These are phyloP conservation scores for Pristionchus japonicus DNA, from an alignment of 2,888 invertebrate genomes.

Conservation along the genomic window DNA sequence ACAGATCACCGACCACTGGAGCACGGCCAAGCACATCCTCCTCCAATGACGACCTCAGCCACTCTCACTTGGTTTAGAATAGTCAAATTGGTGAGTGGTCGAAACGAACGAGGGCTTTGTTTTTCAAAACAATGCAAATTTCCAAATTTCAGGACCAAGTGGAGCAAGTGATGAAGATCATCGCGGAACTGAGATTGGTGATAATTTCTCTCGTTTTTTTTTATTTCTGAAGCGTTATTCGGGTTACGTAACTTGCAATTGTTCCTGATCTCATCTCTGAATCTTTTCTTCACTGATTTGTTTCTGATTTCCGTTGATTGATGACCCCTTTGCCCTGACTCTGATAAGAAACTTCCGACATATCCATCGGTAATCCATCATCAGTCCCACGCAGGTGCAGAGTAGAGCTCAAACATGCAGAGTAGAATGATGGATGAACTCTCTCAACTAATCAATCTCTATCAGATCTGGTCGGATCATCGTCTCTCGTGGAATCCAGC, in stretches of 20 bases:
- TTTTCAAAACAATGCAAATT: too few species aligned
- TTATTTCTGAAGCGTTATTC: neutral
- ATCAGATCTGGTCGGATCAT: slow-evolving; percentile 39
- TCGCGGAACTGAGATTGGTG: slow-evolving; percentile 39
- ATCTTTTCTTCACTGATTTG: neutral
- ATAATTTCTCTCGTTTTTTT: neutral
- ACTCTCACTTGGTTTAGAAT: slow-evolving; percentile 44
- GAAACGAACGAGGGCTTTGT: too few species aligned
- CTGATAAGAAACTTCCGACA: slow-evolving; percentile 7
- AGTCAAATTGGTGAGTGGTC: slow-evolving; percentile 45
- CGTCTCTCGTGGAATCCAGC: slow-evolving; percentile 28
- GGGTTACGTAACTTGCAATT: neutral
- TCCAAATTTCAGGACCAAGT: slow-evolving; percentile 31
- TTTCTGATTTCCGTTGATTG: neutral
- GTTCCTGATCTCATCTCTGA: neutral
- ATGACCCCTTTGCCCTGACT: neutral
- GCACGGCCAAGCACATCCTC: slow-evolving; percentile 10
- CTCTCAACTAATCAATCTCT: neutral
- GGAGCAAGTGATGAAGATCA: slow-evolving; percentile 47
- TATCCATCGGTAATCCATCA: slow-evolving; percentile 1
- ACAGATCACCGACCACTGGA: slow-evolving; percentile 13
- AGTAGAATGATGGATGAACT: neutral
- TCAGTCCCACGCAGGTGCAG: neutral
- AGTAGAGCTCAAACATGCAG: neutral
- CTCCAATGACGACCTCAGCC: slow-evolving; percentile 41